Evolutionary conservation across 2,797 vertebrate species (phyloP).

Genomic region (Trachurus trachurus): DNA sequence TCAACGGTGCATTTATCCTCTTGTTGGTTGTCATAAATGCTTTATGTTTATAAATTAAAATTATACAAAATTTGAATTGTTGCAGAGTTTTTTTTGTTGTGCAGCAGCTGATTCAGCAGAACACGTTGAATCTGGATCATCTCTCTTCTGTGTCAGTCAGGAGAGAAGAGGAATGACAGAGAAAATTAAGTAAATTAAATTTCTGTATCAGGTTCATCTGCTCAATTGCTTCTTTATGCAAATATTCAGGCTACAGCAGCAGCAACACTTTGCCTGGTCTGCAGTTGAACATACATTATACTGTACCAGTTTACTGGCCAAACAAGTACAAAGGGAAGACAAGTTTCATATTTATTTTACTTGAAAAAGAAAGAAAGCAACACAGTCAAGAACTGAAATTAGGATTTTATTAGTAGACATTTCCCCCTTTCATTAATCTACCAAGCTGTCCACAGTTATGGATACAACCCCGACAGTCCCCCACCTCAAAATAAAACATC

Average conservation of each 20-base stretch:
- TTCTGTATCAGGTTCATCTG: no score
- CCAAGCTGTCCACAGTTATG: slow-evolving; percentile 65
- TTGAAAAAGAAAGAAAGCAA: slow-evolving; percentile 33
- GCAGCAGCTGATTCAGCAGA: not conserved
- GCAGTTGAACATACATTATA: no score
- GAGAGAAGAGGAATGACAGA: no score
- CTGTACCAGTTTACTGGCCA: not conserved
- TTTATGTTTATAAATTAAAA: slow-evolving; percentile 62
- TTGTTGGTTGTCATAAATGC: slow-evolving; percentile 69
- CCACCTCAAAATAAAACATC: slow-evolving; percentile 78
- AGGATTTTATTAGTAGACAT: slow-evolving; percentile 81
- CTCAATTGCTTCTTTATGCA: no score
- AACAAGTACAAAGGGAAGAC: not conserved
- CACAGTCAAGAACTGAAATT: slow-evolving; percentile 69
- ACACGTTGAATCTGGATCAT: not conserved
- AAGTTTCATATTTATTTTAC: not conserved
- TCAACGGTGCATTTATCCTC: slow-evolving; percentile 43
- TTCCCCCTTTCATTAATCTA: slow-evolving; percentile 69
- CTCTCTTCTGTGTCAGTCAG: no score
- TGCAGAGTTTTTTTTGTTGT: not conserved
- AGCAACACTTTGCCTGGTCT: no score
- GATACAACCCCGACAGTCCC: slow-evolving; percentile 50
- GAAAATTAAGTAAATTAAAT: no score
- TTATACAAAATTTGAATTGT: not conserved
- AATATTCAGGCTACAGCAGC: no score